Percentiles rank a stretch among this genome's conserved stretches.
Conservation (phyloP, 2,888 invertebrate species). For the Sycophila texana region DNA sequence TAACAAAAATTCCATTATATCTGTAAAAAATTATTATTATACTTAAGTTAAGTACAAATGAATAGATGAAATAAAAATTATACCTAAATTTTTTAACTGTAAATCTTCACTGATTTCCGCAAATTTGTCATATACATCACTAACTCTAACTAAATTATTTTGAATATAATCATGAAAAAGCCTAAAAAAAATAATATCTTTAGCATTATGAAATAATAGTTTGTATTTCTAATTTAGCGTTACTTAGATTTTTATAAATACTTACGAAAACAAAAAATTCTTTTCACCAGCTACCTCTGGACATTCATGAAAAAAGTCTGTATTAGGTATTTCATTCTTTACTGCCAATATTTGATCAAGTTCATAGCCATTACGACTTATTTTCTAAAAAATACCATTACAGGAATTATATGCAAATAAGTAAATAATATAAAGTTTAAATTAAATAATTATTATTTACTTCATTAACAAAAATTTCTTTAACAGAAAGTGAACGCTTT, state of each 20-base stretch:
- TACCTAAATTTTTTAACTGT: conserved; percentile 41
- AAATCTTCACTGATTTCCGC: conserved; percentile 19
- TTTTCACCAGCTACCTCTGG: conserved; percentile 49
- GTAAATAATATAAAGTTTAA: background rate
- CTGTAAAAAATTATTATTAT: conserved; percentile 45
- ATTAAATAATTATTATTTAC: background rate
- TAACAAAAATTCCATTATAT: conserved; percentile 62
- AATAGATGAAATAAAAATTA: background rate
- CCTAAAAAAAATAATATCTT: conserved; percentile 43
- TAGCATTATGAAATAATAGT: no score
- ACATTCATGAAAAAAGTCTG: conserved; percentile 34
- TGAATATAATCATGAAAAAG: conserved; percentile 60
- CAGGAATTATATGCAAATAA: background rate
- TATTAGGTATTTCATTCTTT: background rate
- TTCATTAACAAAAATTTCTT: background rate
- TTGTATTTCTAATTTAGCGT: no score
- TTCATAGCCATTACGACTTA: background rate
- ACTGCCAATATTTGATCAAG: conserved; percentile 19
- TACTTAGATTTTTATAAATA: conserved; percentile 3
- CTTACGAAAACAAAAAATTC: conserved; percentile 60
- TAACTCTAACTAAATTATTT: conserved; percentile 56
- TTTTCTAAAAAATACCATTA: conserved; percentile 12
- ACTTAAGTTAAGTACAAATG: background rate
- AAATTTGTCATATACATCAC: conserved; percentile 46
- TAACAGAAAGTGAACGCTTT: background rate